Base-by-base conservation (phyloP, 30 jellyfish, hydroid and myxozoan species). In the Rhopilema esculentum region DNA sequence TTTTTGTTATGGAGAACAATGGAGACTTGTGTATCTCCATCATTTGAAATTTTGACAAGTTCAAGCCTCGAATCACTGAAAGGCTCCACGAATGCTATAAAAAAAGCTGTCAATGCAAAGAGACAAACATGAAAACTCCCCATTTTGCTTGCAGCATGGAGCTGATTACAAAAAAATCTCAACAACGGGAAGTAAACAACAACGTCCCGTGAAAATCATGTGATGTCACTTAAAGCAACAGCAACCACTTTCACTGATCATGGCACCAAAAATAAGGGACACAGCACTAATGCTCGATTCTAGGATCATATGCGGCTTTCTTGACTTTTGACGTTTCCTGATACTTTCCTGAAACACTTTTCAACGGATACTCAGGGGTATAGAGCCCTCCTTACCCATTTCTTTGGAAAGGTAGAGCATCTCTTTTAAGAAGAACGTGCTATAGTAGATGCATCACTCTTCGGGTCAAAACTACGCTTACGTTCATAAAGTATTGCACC, bases 31-130 rank as follows among this genome's bases (percentile, higher is more conserved):
- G 63, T 70, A 8, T 40, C 73, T 32, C 92, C 92, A 27, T 31
- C 74, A 32, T 63, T 66, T 7, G 83, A 71, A 32, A 83, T 73
- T 49, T 68, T 25, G 22, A 71, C 32, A 18, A 83, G 72, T 64
- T 83, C 92, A 28, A 83, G 79, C 31, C 86, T 65, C 27, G 92
- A 83, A 49, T 83, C 91, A n/a, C 76, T 33, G 49, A 81, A 81
- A 32, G 77, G 76, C 21, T 81, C 91, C 27, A 66, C 91, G 17
- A 33, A 40, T 27, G 92, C 82, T 18, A 67, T 1, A 0, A 73
- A 51, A 4, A 64, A 70, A 15, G 4, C 80, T 30, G 68, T 16
- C 22, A 83, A 2, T 0, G 32, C 18, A 19, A 33, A 30, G 6
- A 19, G 8, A 18, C 6, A 63, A 18, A 63, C 17, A 6, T 8